Conservation (phyloP, 1,140 invertebrate species). For the Drosophila ercepeae region DNA sequence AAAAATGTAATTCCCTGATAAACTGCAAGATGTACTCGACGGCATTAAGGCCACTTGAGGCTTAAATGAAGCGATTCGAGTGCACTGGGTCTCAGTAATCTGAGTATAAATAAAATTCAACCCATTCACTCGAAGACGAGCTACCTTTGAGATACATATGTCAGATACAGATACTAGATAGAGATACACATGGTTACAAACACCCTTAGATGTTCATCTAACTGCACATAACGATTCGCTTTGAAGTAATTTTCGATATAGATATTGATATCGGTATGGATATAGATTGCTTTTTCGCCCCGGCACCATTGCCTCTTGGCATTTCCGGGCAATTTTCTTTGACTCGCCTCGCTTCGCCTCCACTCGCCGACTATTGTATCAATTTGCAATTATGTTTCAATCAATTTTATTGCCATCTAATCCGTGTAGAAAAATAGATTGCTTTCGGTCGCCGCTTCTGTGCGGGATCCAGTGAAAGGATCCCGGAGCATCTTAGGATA, state of each 20-base stretch:
- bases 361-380: constrained; percentile 47
- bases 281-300: constrained; percentile 42
- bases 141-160: not conserved
- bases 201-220: constrained; percentile 34
- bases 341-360: constrained; percentile 31
- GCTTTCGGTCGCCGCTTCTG: constrained; percentile 40
- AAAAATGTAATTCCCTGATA: constrained; percentile 22
- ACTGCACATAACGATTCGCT: constrained; percentile 40
- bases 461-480: too few relatives aligned
- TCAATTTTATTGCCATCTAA: constrained; percentile 62
- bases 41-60: constrained; percentile 16
- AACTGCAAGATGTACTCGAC: constrained; percentile 21
- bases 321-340: constrained; percentile 54
- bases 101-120: constrained; percentile 7
- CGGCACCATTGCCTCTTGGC: too few relatives aligned
- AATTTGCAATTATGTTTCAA: constrained; percentile 73
- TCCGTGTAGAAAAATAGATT: constrained; percentile 55
- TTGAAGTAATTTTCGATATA: constrained; percentile 49
- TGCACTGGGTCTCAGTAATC: not conserved
- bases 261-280: not conserved
- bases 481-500: not conserved
- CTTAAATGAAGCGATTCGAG: constrained; percentile 23
- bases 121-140: constrained; percentile 11
- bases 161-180: not conserved
- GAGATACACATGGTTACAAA: not conserved